A percentile compares a stretch with the other conserved stretches of the same genome.
phyloP scores from a whole-genome alignment of 2,888 invertebrate species.

The Drosophila nigritarsus region DNA sequence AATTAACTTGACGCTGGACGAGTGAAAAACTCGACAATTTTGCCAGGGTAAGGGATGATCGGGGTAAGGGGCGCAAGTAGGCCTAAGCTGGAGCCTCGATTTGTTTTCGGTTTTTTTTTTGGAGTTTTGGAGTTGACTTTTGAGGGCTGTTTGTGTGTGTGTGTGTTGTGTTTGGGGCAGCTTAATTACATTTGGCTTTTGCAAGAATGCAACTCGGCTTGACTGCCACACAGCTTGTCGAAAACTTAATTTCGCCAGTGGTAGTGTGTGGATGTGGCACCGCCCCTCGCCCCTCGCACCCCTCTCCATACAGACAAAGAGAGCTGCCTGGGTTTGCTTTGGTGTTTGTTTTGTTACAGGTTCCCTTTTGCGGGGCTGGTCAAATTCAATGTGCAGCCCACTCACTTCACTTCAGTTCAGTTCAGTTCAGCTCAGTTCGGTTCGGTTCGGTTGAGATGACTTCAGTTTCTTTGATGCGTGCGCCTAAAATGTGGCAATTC shows the following conservation, averaged over 20 bases:
- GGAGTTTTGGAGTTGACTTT: slow-evolving; percentile 23
- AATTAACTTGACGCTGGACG: slow-evolving; percentile 64
- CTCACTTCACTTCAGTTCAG: not conserved
- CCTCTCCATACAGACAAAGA: not conserved
- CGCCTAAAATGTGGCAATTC: slow-evolving; percentile 48
- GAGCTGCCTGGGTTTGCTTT: not conserved
- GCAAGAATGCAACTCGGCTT: slow-evolving; percentile 69
- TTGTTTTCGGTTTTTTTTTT: not conserved
- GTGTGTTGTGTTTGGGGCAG: slow-evolving; percentile 47
- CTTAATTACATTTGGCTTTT: slow-evolving; percentile 80
- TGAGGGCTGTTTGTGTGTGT: slow-evolving; percentile 3
- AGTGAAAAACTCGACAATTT: not conserved
- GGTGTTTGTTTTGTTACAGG: slow-evolving; percentile 21
- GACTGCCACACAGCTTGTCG: slow-evolving; percentile 22
- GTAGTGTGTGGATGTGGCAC: slow-evolving; percentile 41
- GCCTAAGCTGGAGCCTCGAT: slow-evolving; percentile 8
- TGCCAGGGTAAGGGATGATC: not conserved
- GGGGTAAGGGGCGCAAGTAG: not conserved
- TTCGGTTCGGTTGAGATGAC: slow-evolving; percentile 1
- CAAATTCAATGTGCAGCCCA: slow-evolving; percentile 54
- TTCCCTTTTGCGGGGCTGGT: slow-evolving; percentile 17
- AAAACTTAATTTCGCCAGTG: slow-evolving; percentile 50
- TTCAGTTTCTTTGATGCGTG: slow-evolving; percentile 32
- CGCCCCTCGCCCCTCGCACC: not conserved
- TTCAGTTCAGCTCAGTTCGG: not conserved